Conservation (phyloP, 2,888 invertebrate species). For the Lamellibrachia satsuma region DNA sequence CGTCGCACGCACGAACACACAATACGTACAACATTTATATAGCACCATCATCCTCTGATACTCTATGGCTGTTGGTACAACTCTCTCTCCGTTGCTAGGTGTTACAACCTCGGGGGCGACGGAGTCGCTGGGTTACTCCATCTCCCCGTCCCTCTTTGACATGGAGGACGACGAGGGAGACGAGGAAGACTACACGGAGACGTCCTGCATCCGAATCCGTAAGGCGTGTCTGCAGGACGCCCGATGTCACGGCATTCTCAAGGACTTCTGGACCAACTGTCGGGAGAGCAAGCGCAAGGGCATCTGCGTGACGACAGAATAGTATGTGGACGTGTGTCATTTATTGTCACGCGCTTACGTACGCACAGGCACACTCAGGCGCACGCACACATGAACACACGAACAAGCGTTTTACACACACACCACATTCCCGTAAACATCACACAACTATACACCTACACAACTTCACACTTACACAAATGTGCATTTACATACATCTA, state of each 20-base stretch:
- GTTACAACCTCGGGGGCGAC: conserved; percentile 8
- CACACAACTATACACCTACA: no score
- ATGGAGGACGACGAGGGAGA: conserved; percentile 13
- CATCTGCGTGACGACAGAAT: conserved; percentile 33
- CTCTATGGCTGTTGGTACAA: not conserved
- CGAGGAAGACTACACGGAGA: not conserved
- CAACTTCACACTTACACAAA: no score
- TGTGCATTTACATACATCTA: no score
- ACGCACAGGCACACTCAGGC: no score
- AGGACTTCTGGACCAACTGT: conserved; percentile 27
- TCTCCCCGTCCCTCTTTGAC: conserved; percentile 2
- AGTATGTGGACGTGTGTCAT: conserved; percentile 22
- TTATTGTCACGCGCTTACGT: not conserved
- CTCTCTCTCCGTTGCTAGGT: not conserved
- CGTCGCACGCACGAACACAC: no score
- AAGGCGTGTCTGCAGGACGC: conserved; percentile 30
- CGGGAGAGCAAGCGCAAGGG: conserved; percentile 32
- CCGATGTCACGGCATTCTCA: conserved; percentile 25
- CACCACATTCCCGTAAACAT: no score
- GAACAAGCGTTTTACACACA: no score
- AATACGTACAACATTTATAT: no score
- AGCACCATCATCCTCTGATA: not conserved
- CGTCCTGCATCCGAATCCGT: conserved; percentile 34
- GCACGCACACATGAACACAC: no score
- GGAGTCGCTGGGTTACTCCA: conserved; percentile 17